Evolutionary conservation across 2,888 invertebrate species (phyloP), one percentile per base, ranked within the genome.

Genomic region (Mesorhabditis sp.): DNA sequence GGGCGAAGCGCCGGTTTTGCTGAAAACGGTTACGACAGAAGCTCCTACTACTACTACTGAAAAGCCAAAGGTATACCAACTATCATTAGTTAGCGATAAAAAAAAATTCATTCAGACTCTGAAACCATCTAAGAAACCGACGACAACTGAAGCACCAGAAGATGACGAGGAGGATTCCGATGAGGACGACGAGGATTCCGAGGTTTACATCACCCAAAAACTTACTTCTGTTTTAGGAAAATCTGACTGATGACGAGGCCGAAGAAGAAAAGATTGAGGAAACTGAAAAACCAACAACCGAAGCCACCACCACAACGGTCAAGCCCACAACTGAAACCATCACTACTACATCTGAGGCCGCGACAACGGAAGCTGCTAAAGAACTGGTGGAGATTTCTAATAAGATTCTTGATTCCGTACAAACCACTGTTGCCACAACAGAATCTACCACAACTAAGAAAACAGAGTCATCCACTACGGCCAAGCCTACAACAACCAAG

Each of bases 131-230:
- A 50, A 50, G 58, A 50, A 50, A n/a, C 58, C n/a, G 58, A 10
- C 58, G n/a, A 50, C 58, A 50, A 50, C 58, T 50, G n/a, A 10
- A 50, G 58, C 58, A 50, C 10, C 58, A 50, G 58, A 50, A 50
- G 58, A 50, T 50, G 58, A 50, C 7, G 58, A 50, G 7, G 58
- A 50, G 58, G 58, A 50, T 28, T 28, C 28, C 28, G 28, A 28
- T 50, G 58, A 50, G n/a, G 58, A 50, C n/a, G 58, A 50, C 58
- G 58, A 50, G 58, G 58, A 50, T 50, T 13, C n/a, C 2, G 58
- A 50, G 7, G 58, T 13, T 50, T 10, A 50, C 10, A n/a, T 13
- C n/a, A n/a, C 7, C n/a, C 10, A 50, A n/a, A 50, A 28, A 28
- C 28, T 1, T 28, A 28, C 28, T 28, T 28, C 28, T 28, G 28